Evolutionary conservation across 1,140 invertebrate species (phyloP).

Genomic region (Sycophaga agraensis): DNA sequence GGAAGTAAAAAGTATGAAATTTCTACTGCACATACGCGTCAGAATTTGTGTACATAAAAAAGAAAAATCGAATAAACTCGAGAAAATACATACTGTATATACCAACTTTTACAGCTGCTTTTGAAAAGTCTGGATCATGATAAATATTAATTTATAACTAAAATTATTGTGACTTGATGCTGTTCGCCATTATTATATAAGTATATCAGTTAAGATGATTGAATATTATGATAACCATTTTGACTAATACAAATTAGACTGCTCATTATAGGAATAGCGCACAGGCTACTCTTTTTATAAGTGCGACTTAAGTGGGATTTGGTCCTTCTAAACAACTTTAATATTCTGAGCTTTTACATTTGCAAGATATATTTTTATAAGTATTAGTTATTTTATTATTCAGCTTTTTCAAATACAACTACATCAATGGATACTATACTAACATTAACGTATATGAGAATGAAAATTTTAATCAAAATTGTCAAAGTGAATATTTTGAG

Average conservation of each 20-base stretch:
- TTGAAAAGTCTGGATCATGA: not conserved
- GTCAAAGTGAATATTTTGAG: too few species aligned
- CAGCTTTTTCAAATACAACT: not conserved
- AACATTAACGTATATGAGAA: too few species aligned
- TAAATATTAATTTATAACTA: not conserved
- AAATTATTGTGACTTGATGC: not conserved
- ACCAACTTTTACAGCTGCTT: constrained; percentile 11
- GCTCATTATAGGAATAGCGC: constrained; percentile 2
- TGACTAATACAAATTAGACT: not conserved
- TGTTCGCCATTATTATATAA: not conserved
- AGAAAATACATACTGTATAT: constrained; percentile 5
- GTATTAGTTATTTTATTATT: not conserved
- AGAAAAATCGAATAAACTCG: too few species aligned
- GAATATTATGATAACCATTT: constrained; percentile 4
- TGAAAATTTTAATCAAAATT: too few species aligned
- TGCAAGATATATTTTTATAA: not conserved
- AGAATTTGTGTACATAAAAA: too few species aligned
- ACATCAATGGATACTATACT: not conserved
- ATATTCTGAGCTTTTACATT: not conserved
- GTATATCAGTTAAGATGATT: not conserved
- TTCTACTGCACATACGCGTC: not conserved
- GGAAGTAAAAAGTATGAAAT: constrained; percentile 3
- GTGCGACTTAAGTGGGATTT: constrained; percentile 2
- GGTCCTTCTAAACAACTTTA: not conserved
- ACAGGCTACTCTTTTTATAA: constrained; percentile 17